These are phyloP conservation scores for Ursus arctos DNA, from an alignment of 2,113 vertebrate species.

Conservation along the genomic window DNA sequence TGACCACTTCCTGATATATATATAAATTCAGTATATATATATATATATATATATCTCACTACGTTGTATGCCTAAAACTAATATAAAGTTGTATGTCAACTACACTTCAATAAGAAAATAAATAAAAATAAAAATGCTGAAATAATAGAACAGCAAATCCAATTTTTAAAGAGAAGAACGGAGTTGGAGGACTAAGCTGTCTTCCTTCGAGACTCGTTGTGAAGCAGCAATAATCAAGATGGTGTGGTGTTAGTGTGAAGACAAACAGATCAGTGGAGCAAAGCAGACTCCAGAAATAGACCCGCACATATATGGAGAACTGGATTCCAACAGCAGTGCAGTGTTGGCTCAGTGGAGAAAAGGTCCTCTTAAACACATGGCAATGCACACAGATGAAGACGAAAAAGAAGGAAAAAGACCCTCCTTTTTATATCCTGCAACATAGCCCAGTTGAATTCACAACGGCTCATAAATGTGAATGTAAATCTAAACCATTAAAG, in stretches of 20 bases:
- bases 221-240: neutral
- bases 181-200: neutral
- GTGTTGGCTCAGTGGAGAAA: neutral
- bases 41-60: neutral
- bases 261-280: neutral
- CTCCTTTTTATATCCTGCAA: neutral
- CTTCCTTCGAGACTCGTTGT: neutral
- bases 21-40: too few species aligned
- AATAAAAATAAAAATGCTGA: neutral
- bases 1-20: neutral
- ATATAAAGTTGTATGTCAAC: neutral
- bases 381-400: neutral
- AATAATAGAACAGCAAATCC: neutral
- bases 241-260: neutral
- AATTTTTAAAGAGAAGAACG: neutral
- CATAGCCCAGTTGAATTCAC: neutral
- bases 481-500: neutral
- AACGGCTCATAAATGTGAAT: neutral
- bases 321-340: neutral
- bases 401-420: neutral
- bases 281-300: neutral
- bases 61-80: neutral
- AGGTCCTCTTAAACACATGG: neutral
- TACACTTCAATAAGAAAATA: neutral
- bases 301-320: fast-evolving